These are phyloP conservation scores for Notamacropus eugenii DNA, from an alignment of 2,797 vertebrate species.

Conservation along the genomic window DNA sequence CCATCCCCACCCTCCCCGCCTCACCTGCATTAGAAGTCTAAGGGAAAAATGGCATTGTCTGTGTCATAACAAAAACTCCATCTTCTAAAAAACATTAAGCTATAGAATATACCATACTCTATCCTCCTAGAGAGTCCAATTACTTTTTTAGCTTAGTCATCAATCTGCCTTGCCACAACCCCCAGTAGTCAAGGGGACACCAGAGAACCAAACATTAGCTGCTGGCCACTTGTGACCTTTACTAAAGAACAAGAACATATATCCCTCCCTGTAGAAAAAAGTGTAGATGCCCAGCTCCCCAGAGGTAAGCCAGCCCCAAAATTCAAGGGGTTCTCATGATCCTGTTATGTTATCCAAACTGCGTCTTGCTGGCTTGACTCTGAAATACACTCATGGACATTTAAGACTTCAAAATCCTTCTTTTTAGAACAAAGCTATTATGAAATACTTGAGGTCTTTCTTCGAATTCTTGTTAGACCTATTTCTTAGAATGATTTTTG, in stretches of 20 bases:
- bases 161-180: not conserved
- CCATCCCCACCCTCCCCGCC: not conserved
- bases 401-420: not conserved
- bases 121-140: not conserved
- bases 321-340: not conserved
- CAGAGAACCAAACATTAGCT: not conserved
- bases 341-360: not conserved
- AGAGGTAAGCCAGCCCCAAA: not conserved
- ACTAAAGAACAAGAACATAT: not conserved
- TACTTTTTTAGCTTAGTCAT: not conserved
- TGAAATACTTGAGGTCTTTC: not conserved
- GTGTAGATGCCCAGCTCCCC: not conserved
- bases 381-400: not conserved
- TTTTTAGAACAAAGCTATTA: not conserved
- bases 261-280: not conserved
- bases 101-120: not conserved
- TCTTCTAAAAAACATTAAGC: not conserved
- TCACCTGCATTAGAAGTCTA: not conserved
- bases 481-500: not conserved
- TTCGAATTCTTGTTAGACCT: not conserved
- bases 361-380: not conserved
- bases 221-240: not conserved
- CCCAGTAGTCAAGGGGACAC: not conserved
- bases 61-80: not conserved
- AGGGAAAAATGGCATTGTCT: not conserved